Evolutionary conservation across 2,113 vertebrate genomes (phyloP), one percentile per base, ranked within the genome.

Genomic region (Sorex araneus): DNA sequence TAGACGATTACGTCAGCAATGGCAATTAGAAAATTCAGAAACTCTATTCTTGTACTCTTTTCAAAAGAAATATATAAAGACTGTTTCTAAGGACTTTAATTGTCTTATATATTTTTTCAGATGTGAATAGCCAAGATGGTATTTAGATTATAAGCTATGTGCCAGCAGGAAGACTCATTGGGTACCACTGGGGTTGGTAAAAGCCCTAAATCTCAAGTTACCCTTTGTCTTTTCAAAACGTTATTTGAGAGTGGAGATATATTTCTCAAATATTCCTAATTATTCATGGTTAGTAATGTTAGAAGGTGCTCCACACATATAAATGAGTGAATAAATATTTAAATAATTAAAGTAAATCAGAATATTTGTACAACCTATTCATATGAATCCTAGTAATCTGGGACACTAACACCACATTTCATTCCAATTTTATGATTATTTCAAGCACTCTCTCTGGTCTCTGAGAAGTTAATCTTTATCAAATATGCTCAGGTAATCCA

Each of bases 21-120:
- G 30, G 80, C 79, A 90, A 71, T 75, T 74, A 77, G 86, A 93
- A 90, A 71, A 91, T 78, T 93, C 87, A 93, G 91, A 95, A 64
- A 32, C 57, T 90, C 77, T 89, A 66, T 92, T 92, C 40, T 87
- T 70, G 50, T 28, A 40, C 30, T 93, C 25, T 84, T 94, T 87
- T 36, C 64, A 45, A 95, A 90, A 94, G 79, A 80, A 93, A 85
- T 85, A 90, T 78, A 57, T 90, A 70, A 93, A 84, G 40, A 30
- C 90, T 80, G 60, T 93, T 93, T 90, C 88, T 95, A 21, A 40
- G 19, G 50, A 82, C 67, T 92, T 90, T 28, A 67, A 67, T 76
- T 93, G 28, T 80, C 94, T 81, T 84, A 23, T 30, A 34, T 80
- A 81, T 71, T 84, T 85, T 71, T 83, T 75, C 77, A 82, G 78